phyloP scores from a whole-genome alignment of 2,888 invertebrate genomes.

The Mycalesis mineus region DNA sequence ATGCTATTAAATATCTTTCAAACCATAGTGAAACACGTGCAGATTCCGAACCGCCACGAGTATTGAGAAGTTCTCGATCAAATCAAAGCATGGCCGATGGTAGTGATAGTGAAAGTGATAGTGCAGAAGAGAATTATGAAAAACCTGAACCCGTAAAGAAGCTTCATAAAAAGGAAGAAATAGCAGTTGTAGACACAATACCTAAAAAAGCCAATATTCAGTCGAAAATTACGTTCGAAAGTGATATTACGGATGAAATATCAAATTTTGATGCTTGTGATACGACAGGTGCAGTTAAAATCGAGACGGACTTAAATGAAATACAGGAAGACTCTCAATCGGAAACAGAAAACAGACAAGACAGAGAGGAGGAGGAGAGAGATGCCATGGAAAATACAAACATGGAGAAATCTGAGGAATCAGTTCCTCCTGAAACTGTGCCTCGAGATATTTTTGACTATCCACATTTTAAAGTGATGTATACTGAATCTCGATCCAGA shows the following conservation, averaged over 20 bases:
- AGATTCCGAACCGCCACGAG: conserved; percentile 34
- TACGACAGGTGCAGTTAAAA: conserved; percentile 10
- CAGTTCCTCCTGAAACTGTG: too few relatives aligned
- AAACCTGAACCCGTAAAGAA: not conserved
- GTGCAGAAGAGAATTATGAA: conserved; percentile 30
- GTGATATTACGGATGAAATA: conserved; percentile 42
- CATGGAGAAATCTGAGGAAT: not conserved
- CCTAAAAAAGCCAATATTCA: conserved; percentile 35
- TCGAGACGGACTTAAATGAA: conserved; percentile 10
- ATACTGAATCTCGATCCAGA: conserved; percentile 48
- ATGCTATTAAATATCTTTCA: conserved; percentile 39
- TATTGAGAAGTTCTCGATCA: conserved; percentile 46
- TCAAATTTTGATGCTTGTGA: conserved; percentile 16
- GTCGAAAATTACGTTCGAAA: conserved; percentile 61
- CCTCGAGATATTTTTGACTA: conserved; percentile 36
- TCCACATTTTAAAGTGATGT: conserved; percentile 60
- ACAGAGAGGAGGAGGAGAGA: not conserved
- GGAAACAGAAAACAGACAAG: not conserved
- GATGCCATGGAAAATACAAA: conserved; percentile 5
- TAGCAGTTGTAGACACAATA: conserved; percentile 14
- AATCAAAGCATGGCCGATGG: conserved; percentile 39
- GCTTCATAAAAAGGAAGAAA: conserved; percentile 18
- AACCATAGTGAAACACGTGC: conserved; percentile 26
- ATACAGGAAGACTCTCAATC: conserved; percentile 7
- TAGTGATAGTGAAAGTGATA: conserved; percentile 41